These are phyloP conservation scores for Oscheius sp. DNA, from an alignment of 2,888 invertebrate species.

Conservation along the genomic window DNA sequence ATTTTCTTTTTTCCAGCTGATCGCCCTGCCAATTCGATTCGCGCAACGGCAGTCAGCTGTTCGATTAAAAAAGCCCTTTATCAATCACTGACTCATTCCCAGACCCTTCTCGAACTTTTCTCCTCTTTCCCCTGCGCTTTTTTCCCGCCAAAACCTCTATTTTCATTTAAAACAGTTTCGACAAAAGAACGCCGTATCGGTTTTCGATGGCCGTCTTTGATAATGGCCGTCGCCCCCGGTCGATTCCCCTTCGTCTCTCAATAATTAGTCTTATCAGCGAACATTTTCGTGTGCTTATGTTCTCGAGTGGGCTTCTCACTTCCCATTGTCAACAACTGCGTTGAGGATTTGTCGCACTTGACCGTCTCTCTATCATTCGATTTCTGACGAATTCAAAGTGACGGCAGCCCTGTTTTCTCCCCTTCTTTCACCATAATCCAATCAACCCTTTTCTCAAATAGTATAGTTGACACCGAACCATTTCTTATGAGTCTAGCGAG, in stretches of 20 bases:
- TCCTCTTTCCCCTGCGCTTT: too few relatives aligned
- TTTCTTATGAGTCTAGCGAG: neutral
- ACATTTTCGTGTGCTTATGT: neutral
- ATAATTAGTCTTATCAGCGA: neutral
- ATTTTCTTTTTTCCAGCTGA: too few relatives aligned
- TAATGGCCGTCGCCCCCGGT: neutral
- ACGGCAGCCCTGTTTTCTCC: neutral
- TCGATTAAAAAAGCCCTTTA: too few relatives aligned
- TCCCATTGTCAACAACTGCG: conserved; percentile 15
- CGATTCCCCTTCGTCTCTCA: neutral
- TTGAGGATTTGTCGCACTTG: neutral
- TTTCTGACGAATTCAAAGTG: neutral
- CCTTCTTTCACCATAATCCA: neutral
- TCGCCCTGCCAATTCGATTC: too few relatives aligned
- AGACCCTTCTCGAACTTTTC: too few relatives aligned
- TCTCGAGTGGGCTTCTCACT: conserved; percentile 16
- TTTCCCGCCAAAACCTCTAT: too few relatives aligned
- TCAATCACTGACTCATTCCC: too few relatives aligned
- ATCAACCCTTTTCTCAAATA: neutral
- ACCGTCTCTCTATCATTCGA: neutral
- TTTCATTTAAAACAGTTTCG: too few relatives aligned
- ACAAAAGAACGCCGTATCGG: too few relatives aligned
- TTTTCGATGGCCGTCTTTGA: conserved; percentile 11
- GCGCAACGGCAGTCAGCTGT: too few relatives aligned
- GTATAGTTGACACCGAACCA: neutral